phyloP scores from a whole-genome alignment of 2,797 vertebrate genomes.

The Diplodus puntazzo region DNA sequence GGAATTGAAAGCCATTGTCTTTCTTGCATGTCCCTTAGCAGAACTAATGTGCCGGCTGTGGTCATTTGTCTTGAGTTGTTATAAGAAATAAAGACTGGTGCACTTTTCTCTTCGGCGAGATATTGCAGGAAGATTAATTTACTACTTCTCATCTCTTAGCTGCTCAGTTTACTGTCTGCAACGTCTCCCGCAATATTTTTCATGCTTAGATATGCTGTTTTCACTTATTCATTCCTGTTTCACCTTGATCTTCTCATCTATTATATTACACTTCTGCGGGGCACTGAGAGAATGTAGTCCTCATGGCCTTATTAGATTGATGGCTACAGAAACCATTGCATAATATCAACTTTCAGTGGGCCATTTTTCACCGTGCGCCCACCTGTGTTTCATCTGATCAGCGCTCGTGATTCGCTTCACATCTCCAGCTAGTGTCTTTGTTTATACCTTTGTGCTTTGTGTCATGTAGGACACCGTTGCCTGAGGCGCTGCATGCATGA shows the following conservation, averaged over 20 bases:
- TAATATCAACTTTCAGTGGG: slow-evolving; percentile 82
- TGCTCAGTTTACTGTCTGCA: slow-evolving; percentile 82
- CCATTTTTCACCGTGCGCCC: slow-evolving; percentile 83
- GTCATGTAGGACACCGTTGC: slow-evolving; percentile 71
- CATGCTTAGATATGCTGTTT: slow-evolving; percentile 85
- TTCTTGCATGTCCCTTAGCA: slow-evolving; percentile 90
- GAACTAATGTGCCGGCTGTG: slow-evolving; percentile 81
- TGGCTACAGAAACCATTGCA: slow-evolving; percentile 83
- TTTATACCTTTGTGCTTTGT: slow-evolving; percentile 75
- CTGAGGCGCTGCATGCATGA: slow-evolving; percentile 47
- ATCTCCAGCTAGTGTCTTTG: slow-evolving; percentile 70
- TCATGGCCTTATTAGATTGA: slow-evolving; percentile 82
- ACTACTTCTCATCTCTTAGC: slow-evolving; percentile 85
- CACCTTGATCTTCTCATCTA: slow-evolving; percentile 86
- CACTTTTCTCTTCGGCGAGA: slow-evolving; percentile 86
- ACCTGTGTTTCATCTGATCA: slow-evolving; percentile 80
- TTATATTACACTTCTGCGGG: slow-evolving; percentile 80
- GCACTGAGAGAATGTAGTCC: slow-evolving; percentile 77
- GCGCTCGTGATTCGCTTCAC: slow-evolving; percentile 62
- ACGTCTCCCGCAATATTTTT: slow-evolving; percentile 84
- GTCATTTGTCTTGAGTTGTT: slow-evolving; percentile 94
- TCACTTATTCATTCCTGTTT: slow-evolving; percentile 85
- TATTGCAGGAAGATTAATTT: slow-evolving; percentile 91
- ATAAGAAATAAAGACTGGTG: slow-evolving; percentile 89
- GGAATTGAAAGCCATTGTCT: slow-evolving; percentile 93